Evolutionary conservation across 2,113 vertebrate genomes (phyloP), one percentile per base, ranked within the genome.

Genomic region (Quiscalus mexicanus): DNA sequence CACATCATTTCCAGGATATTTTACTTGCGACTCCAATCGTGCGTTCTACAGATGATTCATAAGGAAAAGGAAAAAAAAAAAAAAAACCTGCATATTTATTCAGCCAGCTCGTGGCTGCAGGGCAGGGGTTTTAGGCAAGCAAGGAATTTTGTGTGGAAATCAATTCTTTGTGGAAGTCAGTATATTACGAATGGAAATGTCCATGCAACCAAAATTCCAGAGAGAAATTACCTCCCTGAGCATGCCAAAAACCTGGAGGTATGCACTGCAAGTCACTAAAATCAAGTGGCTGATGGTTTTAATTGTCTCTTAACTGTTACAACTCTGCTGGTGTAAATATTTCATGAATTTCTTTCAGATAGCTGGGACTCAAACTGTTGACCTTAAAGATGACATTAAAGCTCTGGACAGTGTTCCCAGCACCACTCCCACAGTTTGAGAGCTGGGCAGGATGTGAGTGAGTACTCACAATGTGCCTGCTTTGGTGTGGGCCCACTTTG

Each of bases 101-200:
- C 96, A 97, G 94, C 88, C 97, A 93, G 95, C 84, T 55, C 31
- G 67, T 81, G 71, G 96, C 97, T 95, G 93, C 85, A 89, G 77
- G 96, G 94, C 96, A 98, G 96, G 80, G 85, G 96, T 96, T 98
- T 98, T 98, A 98, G 97, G 97, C 97, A 97, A 98, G 97, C 92
- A 97, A 96, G 97, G 97, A 97, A 98, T 98, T 98, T 97, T 97
- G 97, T 98, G 98, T 97, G 97, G 97, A 98, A 98, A 98, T 98
- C 98, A 98, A 98, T 98, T 98, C 95, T 98, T 97, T 98, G 97
- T 92, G 82, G 97, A 97, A 98, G 97, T 97, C 97, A 97, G 90
- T 98, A 96, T 96, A 97, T 97, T 98, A 98, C 44, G 95, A 95
- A 96, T 37, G 37, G 37, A 37, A 37, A 37, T 96, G 95, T 96